Evolutionary conservation across 2,888 invertebrate species (phyloP), one percentile per base, ranked within the genome.

Genomic region (Drosophila multiciliata): DNA sequence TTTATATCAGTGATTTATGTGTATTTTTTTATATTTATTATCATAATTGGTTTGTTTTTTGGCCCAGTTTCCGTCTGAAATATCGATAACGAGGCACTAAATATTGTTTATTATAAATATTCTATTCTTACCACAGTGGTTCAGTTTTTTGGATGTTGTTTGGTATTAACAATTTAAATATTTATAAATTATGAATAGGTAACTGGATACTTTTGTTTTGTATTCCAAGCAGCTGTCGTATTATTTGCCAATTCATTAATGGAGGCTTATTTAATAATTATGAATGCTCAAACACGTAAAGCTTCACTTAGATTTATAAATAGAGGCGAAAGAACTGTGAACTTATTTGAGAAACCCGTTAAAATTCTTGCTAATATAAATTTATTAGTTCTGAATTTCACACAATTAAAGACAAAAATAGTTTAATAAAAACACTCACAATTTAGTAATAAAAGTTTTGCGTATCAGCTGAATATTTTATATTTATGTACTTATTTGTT

Each of bases 231-330:
- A 67, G 50, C 35, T 54, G 23, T 8, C 1, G 32, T 6, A 12
- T 23, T 35, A 11, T 9, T 29, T 12, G 11, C 15, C 12, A 42
- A 20, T 40, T 11, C 8, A 45, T 45, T 20, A 33, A 38, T 32
- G 23, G 23, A 7, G 49, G 53, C 66, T 53, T 62, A 69, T 54
- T 66, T 50, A 54, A 40, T 68, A 66, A 66, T 75, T 71, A 62
- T 65, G 63, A 71, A 65, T 78, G 71, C 75, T 54, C 48, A 52
- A 71, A 29, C 66, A 65, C 42, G 54, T 55, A 45, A 49, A 63
- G 63, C 55, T 38, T 48, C 26, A 29, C 23, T 36, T 54, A 80
- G 71, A 80, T 78, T 67, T 74, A 77, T 50, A 49, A 15, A n/a
- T 33, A 53, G 15, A 38, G 55, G 42, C 50, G 15, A 26, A 35